Evolutionary conservation across 2,113 vertebrate species (phyloP), one percentile per base, ranked within the genome.

Genomic region (Pitta sordida): DNA sequence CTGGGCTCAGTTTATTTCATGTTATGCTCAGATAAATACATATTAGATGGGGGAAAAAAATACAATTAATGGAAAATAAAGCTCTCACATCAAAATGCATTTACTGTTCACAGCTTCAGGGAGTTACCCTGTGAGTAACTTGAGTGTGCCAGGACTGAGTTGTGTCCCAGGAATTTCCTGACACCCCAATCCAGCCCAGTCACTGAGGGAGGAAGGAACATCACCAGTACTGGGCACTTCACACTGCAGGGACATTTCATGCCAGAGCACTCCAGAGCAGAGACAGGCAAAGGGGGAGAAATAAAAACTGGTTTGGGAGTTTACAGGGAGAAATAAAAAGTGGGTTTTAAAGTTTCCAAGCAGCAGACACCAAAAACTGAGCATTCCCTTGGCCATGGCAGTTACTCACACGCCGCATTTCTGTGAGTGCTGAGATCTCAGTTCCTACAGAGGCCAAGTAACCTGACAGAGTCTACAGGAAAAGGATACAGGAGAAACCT

Each of bases 381-480:
- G 83, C 70, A 79, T 69, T 65, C 91, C 64, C 69, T 23, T 9
- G 65, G 80, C 19, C 0, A 0, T 41, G 6, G 43, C 64, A 29
- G 3, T 86, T 97, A 98, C 98, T 98, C 98, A 99, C 99, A 97
- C 99, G 98, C 58, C 99, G 98, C 98, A 99, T 98, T 95, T 99
- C 99, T 80, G 98, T 97, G 90, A 99, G 96, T 39, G 98, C 98
- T 32, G 98, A 97, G 97, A 99, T 98, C 93, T 99, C 99, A 86
- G 98, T 97, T 96, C 98, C 98, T 97, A 98, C 98, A 53, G 99
- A 97, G 83, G 98, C 98, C 98, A 99, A 98, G 96, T 98, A 99
- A 93, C 98, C 98, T 69, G 99, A 98, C 22, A 99, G 95, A 88
- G 97, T 98, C 99, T 99, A 97, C 5, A 94, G 91, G 83, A 49